A percentile compares a stretch with the other conserved stretches of the same genome.
Evolutionary conservation across 1,140 invertebrate species (phyloP).

Genomic region (Metaphire vulgaris): DNA sequence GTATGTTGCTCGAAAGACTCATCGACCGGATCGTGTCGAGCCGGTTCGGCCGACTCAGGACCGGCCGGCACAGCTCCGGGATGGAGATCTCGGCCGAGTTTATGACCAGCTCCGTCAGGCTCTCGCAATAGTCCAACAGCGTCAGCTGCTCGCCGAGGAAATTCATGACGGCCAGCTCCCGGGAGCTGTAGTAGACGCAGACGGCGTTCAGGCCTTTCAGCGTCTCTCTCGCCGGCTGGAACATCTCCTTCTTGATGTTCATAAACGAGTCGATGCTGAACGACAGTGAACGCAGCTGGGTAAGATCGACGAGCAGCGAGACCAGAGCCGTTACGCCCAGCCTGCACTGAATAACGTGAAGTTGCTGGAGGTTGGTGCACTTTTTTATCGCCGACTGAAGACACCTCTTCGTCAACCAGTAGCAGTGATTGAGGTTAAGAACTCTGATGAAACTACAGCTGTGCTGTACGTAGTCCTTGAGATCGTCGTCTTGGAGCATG

Average conservation of each 20-base stretch:
- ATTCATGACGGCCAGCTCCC: constrained; percentile 19
- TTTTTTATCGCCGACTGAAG: constrained; percentile 6
- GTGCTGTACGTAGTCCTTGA: constrained; percentile 11
- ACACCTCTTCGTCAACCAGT: constrained; percentile 11
- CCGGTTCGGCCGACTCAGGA: constrained; percentile 10
- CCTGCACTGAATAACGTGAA: constrained; percentile 23
- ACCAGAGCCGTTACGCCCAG: constrained; percentile 5
- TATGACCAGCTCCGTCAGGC: constrained; percentile 20
- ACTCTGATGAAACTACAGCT: constrained; percentile 5
- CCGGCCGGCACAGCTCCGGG: constrained; percentile 24
- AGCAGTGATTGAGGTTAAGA: constrained; percentile 25
- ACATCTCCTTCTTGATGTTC: constrained; percentile 24
- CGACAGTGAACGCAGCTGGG: constrained; percentile 15
- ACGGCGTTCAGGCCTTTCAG: constrained; percentile 6
- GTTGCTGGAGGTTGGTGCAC: constrained; percentile 12
- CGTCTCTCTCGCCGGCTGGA: neutral
- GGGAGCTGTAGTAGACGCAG: constrained; percentile 19
- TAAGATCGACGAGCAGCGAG: neutral
- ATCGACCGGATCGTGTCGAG: constrained; percentile 5
- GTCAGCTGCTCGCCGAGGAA: constrained; percentile 23
- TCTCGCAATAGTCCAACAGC: constrained; percentile 22
- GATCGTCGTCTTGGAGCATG: neutral
- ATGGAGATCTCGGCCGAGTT: constrained; percentile 24
- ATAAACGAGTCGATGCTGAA: constrained; percentile 23
- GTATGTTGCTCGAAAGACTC: constrained; percentile 23